Evolutionary conservation across 2,113 vertebrate genomes (phyloP).

Genomic region (Haemorhous mexicanus): DNA sequence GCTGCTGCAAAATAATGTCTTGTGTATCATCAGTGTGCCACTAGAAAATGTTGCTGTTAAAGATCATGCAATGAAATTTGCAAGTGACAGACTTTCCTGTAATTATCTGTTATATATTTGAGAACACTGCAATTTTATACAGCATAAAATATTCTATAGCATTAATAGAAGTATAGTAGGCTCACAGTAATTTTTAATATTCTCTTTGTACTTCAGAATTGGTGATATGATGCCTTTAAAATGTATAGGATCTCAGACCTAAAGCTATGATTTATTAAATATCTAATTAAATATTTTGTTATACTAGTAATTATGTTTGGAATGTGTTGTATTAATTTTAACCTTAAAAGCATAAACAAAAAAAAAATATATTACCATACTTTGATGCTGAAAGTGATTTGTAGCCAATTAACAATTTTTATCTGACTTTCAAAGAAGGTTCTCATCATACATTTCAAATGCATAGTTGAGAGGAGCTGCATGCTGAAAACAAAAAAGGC

Average conservation of each 20-base stretch:
- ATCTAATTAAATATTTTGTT: not conserved
- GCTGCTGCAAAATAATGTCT: not conserved
- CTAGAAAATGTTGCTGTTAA: not conserved
- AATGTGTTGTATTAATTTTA: not conserved
- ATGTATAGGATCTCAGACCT: not conserved
- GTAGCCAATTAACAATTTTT: not conserved
- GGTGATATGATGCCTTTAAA: not conserved
- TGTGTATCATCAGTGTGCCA: not conserved
- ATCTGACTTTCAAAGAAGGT: not conserved
- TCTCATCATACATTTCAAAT: not conserved
- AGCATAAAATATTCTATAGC: not conserved
- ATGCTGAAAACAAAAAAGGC: not conserved
- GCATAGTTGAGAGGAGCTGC: not conserved
- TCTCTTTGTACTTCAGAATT: not conserved
- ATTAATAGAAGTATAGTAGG: not conserved
- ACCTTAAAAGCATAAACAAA: not conserved
- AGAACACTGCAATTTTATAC: not conserved
- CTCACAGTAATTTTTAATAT: not conserved
- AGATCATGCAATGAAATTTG: not conserved
- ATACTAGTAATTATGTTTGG: not conserved
- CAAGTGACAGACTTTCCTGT: not conserved
- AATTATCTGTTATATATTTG: not conserved
- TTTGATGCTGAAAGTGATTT: slow-evolving; percentile 1
- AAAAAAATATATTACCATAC: not conserved
- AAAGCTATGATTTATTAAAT: not conserved